Conservation (phyloP, 53 echinoderm and acorn worm species). For the Holothuria leucospilota region DNA sequence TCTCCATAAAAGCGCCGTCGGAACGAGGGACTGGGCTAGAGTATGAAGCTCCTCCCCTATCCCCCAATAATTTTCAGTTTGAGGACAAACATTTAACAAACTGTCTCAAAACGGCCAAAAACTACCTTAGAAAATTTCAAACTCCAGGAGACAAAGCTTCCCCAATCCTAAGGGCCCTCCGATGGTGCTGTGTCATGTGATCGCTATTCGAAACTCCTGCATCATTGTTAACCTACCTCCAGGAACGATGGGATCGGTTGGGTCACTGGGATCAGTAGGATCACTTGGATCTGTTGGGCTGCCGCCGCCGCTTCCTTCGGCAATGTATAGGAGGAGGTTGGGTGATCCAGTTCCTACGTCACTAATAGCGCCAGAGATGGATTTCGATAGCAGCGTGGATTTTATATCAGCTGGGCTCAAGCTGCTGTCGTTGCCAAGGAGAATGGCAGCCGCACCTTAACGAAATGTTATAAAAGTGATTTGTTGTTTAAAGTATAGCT, state of each 20-base stretch:
- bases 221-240: not conserved
- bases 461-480: no score
- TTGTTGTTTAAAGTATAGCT: no score
- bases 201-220: not conserved
- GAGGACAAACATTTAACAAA: no score
- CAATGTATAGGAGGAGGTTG: conserved; percentile 55
- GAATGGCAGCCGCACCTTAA: conserved; percentile 57
- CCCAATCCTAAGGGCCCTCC: no score
- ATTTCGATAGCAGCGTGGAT: conserved; percentile 7
- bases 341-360: conserved; percentile 59
- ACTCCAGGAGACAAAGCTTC: no score
- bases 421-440: conserved; percentile 49
- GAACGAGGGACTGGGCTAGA: no score
- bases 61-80: no score
- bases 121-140: no score
- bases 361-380: conserved; percentile 20
- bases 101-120: no score
- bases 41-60: no score
- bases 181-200: no score
- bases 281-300: conserved; percentile 30
- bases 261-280: conserved; percentile 11
- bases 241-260: not conserved
- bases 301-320: conserved; percentile 54
- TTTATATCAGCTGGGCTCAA: conserved; percentile 46
- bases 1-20: no score